Evolutionary conservation across 2,888 invertebrate genomes (phyloP), one percentile per base, ranked within the genome.

Genomic region (Linhomoeus sp.): DNA sequence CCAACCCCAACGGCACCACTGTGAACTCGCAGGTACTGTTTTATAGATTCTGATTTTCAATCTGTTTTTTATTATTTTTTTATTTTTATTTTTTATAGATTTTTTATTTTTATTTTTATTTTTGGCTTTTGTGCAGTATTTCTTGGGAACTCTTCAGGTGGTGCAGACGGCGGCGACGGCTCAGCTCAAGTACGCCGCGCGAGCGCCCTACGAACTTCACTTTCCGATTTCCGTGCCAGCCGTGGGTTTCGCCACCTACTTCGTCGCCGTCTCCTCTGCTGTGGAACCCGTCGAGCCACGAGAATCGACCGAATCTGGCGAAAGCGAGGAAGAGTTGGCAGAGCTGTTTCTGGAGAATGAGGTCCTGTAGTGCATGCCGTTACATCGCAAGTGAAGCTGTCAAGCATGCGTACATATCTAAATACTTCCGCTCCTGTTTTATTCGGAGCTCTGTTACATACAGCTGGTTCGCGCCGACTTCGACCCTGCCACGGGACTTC

Each of bases 401-500:
- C n/a, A n/a, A n/a, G n/a, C n/a, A n/a, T n/a, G n/a, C n/a, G n/a
- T n/a, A n/a, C n/a, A n/a, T n/a, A n/a, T n/a, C n/a, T n/a, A n/a
- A n/a, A n/a, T n/a, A n/a, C n/a, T n/a, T n/a, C n/a, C n/a, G n/a
- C n/a, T n/a, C n/a, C 12, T 5, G 29, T 29, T 29, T 29, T 5
- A 29, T 29, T 29, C 12, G 5, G 29, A 29, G 29, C 12, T 29
- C 29, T 5, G 12, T 9, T 29, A 12, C 5, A 29, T 12, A 29
- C 29, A 29, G 29, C 29, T 29, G 29, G 7, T 29, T 5, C 29
- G 29, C 7, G 7, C 12, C 7, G 29, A 29, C 12, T 29, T 29
- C 29, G 12, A 29, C 29, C 61, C 67, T 7, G 52, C 57, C 0
- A 71, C 72, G 0, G 80, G 80, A 0, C 63, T 72, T 12, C 63